Evolutionary conservation across 2,797 vertebrate genomes (phyloP), one percentile per base, ranked within the genome.

Genomic region (Psittacula echo): DNA sequence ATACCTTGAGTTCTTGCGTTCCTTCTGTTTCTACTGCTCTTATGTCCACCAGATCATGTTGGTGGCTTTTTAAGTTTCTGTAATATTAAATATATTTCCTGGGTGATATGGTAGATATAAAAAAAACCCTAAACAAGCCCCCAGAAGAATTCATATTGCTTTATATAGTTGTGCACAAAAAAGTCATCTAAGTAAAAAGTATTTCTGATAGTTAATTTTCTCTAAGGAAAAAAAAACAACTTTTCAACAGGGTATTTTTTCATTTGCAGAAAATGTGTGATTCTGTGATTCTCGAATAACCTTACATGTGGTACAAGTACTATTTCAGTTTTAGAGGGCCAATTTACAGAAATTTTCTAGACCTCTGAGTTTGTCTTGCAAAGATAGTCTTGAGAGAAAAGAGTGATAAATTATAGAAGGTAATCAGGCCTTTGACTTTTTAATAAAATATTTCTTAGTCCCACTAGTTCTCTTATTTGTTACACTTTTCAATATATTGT

Each of bases 361-460:
- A 62, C 39, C 29, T 94, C 54, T 93, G 47, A 92, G 37, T 66
- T 67, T 64, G 45, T 48, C 60, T 93, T 94, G 34, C 41, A 88
- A 53, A 78, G 51, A 51, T 71, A 94, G 19, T 80, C 82, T 89
- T 85, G 24, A 92, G 82, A 94, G 67, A 44, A 87, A 78, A 95
- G 47, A 88, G 39, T 91, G 94, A 97, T 97, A 93, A 91, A 97
- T 97, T 95, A 83, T 45, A 62, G 44, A 87, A 87, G 42, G 45
- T 85, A 96, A 97, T 94, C 82, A 85, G 66, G 39, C 77, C 79
- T 95, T 94, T 93, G 95, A 90, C 81, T 81, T 96, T 96, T 95
- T 86, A 96, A 91, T 96, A 93, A 96, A 96, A 96, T 81, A 32
- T 94, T 97, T 96, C 68, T 82, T 70, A 93, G 77, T 90, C 81